A percentile compares a stretch with the other conserved stretches of the same genome.
These are phyloP conservation scores for Gari tellinella DNA, from an alignment of 2,888 invertebrate genomes.

Conservation along the genomic window DNA sequence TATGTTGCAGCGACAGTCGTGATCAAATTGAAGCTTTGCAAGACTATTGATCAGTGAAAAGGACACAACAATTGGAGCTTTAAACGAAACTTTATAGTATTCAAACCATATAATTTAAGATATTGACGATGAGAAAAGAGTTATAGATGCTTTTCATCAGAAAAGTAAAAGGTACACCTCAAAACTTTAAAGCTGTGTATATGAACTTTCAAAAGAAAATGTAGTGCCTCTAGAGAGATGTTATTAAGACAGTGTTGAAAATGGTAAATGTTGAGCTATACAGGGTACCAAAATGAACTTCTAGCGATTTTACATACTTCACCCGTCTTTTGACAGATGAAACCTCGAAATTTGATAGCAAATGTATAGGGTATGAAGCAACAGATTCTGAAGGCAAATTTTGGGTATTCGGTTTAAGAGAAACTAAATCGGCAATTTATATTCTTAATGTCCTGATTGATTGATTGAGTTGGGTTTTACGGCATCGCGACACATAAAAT, in stretches of 20 bases:
- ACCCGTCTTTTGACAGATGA: slow-evolving; percentile 44
- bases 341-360: slow-evolving; percentile 43
- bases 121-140: slow-evolving; percentile 18
- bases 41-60: slow-evolving; percentile 5
- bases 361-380: slow-evolving; percentile 47
- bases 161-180: slow-evolving; percentile 22
- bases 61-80: slow-evolving; percentile 7
- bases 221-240: slow-evolving; percentile 37
- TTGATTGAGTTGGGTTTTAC: no score
- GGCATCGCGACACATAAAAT: no score
- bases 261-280: slow-evolving; percentile 30
- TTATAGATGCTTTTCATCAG: slow-evolving; percentile 36
- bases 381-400: slow-evolving; percentile 39
- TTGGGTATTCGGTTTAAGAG: slow-evolving; percentile 43
- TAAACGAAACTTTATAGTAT: slow-evolving; percentile 18
- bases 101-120: slow-evolving; percentile 13
- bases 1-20: slow-evolving; percentile 7
- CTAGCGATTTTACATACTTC: slow-evolving; percentile 35
- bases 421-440: slow-evolving; percentile 37
- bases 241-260: slow-evolving; percentile 31
- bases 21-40: slow-evolving; percentile 13
- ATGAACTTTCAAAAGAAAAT: slow-evolving; percentile 35
- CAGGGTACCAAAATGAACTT: slow-evolving; percentile 51
- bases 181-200: slow-evolving; percentile 30
- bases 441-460: slow-evolving; percentile 30